Percentiles rank a stretch among this genome's conserved stretches.
Conservation (phyloP, 2,888 invertebrate species). For the Mythimna pallens region DNA sequence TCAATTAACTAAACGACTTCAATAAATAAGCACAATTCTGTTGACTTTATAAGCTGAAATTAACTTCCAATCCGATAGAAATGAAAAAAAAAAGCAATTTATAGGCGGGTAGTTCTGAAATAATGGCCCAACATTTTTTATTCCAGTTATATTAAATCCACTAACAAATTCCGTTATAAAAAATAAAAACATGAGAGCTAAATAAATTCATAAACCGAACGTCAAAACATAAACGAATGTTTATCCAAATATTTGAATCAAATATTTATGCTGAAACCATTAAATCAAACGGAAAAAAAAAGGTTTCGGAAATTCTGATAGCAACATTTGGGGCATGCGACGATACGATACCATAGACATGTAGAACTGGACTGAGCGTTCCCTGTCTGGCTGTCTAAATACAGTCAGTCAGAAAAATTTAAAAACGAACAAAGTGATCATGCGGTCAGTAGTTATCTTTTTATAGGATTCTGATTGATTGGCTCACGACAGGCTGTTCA, state of each 20-base stretch:
- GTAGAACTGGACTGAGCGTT: neutral
- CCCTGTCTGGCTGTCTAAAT: neutral
- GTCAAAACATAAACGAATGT: slow-evolving; percentile 30
- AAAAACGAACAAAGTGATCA: neutral
- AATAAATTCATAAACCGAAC: slow-evolving; percentile 34
- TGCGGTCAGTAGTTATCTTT: neutral
- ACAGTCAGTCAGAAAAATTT: neutral
- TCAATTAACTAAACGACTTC: slow-evolving; percentile 5
- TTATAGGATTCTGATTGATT: neutral
- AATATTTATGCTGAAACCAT: slow-evolving; percentile 44
- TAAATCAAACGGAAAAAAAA: slow-evolving; percentile 36
- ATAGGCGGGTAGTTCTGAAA: slow-evolving; percentile 28
- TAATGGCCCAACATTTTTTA: slow-evolving; percentile 20
- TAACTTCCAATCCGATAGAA: slow-evolving; percentile 20
- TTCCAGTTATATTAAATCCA: slow-evolving; percentile 14
- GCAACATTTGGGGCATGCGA: slow-evolving; percentile 52
- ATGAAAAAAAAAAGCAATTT: slow-evolving; percentile 28
- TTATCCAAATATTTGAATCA: slow-evolving; percentile 39
- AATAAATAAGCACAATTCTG: slow-evolving; percentile 13
- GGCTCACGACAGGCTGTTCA: too few species aligned
- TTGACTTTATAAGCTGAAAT: slow-evolving; percentile 14
- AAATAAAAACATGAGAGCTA: slow-evolving; percentile 17
- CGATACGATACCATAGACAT: slow-evolving; percentile 27
- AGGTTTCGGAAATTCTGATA: slow-evolving; percentile 18
- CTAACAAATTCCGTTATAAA: slow-evolving; percentile 5